Base-by-base conservation (phyloP, 1,140 invertebrate genomes). In the Colletes latitarsis region DNA sequence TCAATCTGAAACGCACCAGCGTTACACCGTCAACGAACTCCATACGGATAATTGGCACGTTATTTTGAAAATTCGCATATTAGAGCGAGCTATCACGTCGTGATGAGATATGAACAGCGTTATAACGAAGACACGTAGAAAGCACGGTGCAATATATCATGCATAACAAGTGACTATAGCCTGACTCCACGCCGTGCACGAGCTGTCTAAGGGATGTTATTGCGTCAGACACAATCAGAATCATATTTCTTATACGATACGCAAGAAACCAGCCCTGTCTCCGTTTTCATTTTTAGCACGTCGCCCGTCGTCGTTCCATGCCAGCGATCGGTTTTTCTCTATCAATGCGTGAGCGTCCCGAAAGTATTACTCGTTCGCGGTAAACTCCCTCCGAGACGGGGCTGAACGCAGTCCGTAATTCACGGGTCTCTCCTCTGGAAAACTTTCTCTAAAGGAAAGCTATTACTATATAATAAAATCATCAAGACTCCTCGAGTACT, bases 61-160 rank as follows among this genome's bases (percentile, higher is more conserved):
- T 87, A 81, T 79, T 87, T 82, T 84, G 75, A 80, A 87, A 84
- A 86, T 84, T 80, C 79, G 57, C 63, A 73, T 88, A 86, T 84
- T 84, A 78, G 82, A 82, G 82, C 66, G 72, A 62, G 79, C 77
- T 82, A 83, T 88, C 83, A 60, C 60, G 57, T 55, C 60, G 81
- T 80, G 81, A 84, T 80, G 82, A 83, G 83, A 88, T 88, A 88
- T 77, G 84, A 86, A 80, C 78, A 75, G 66, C 63, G 46, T 66
- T 79, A 86, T 88, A 88, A 88, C 86, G 82, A 88, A 88, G 87
- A 88, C 86, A 88, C 87, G 87, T 88, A 85, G 87, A 86, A 88
- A 82, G 83, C 86, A 88, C 62, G 83, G 75, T 60, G 72, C 78
- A 69, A 86, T 88, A 86, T 88, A 88, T 88, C 87, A 88, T 86